phyloP scores from a whole-genome alignment of 2,113 vertebrate genomes.

The Melanotaenia duboulayi region DNA sequence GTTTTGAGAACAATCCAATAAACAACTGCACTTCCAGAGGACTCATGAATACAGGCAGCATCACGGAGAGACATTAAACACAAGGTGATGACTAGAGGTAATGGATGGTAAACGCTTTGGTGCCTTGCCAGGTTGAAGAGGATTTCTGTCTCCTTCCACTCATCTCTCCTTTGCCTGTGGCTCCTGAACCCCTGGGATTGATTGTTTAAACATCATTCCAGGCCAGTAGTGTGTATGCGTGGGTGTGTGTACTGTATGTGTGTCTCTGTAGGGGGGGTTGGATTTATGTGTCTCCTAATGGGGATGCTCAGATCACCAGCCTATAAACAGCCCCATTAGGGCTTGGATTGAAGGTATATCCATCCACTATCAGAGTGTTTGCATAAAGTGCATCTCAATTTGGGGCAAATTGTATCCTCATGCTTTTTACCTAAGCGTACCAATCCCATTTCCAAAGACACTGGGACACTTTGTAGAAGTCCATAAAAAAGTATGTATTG shows the following conservation, averaged over 20 bases:
- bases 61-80: constrained; percentile 49
- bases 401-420: too few relatives aligned
- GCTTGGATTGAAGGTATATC: not conserved
- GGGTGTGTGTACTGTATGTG: not conserved
- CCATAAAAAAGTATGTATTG: too few relatives aligned
- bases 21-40: constrained; percentile 5
- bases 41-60: constrained; percentile 1
- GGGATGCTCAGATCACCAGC: constrained; percentile 1
- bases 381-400: too few relatives aligned
- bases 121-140: constrained; percentile 44
- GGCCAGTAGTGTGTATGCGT: not conserved
- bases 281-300: constrained; percentile 24
- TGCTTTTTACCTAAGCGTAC: too few relatives aligned
- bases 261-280: not conserved
- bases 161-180: constrained; percentile 17
- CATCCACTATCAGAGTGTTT: not conserved
- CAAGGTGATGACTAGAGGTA: constrained; percentile 40
- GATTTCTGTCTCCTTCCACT: constrained; percentile 54
- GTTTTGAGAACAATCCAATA: constrained; percentile 31
- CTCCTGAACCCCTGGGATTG: constrained; percentile 42
- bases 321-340: constrained; percentile 18
- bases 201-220: constrained; percentile 56
- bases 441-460: too few relatives aligned
- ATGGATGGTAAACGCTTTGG: constrained; percentile 60
- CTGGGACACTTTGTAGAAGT: too few relatives aligned